Percentiles rank a stretch among this genome's conserved stretches.
Evolutionary conservation across 2,888 invertebrate species (phyloP).

Genomic region (Ceriagrion tenellum): DNA sequence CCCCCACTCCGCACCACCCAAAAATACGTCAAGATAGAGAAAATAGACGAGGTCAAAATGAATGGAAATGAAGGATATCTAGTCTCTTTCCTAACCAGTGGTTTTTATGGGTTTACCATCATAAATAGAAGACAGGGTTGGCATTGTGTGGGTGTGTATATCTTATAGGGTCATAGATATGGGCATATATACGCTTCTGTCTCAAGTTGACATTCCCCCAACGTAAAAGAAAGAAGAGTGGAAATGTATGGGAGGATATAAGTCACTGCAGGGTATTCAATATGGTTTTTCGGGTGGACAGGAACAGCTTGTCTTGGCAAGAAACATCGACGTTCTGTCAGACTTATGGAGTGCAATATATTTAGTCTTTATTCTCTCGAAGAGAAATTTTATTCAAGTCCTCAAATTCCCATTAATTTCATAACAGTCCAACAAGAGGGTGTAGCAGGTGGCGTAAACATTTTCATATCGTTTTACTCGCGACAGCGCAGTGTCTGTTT

Average conservation of each 20-base stretch:
- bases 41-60: neutral
- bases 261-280: neutral
- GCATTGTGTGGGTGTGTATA: neutral
- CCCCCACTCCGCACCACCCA: neutral
- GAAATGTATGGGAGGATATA: neutral
- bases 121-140: neutral
- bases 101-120: constrained; percentile 26
- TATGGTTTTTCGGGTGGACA: neutral
- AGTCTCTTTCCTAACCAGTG: constrained; percentile 20
- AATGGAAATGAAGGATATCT: constrained; percentile 18
- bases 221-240: neutral
- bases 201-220: neutral
- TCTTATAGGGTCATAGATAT: neutral
- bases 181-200: neutral
- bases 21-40: constrained; percentile 8
- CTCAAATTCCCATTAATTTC: neutral
- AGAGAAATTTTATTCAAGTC: neutral
- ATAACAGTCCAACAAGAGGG: neutral
- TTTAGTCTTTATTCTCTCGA: neutral
- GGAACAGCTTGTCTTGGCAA: neutral
- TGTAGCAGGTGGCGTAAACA: neutral
- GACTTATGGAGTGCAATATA: neutral
- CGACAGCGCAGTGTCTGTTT: no score
- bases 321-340: neutral
- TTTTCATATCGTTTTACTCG: no score